Percentiles rank a stretch among this genome's conserved stretches.
phyloP scores from a whole-genome alignment of 1,140 invertebrate genomes.

The Pomacea maculata region DNA sequence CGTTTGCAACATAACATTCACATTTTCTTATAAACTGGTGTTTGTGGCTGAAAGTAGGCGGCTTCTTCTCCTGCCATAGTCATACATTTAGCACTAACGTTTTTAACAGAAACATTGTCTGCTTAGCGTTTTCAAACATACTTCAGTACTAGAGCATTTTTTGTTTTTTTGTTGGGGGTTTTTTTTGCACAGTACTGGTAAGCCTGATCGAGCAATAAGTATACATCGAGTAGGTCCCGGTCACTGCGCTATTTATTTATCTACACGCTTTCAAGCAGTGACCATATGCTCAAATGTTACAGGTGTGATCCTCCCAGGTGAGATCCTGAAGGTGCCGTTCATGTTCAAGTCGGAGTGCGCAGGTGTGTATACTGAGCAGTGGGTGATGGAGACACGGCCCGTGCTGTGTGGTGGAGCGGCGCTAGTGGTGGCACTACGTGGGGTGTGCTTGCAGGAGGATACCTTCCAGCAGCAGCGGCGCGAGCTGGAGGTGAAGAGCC shows the following conservation, averaged over 20 bases:
- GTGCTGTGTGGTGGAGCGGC: constrained; percentile 59
- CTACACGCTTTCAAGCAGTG: not conserved
- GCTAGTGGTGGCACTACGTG: constrained; percentile 60
- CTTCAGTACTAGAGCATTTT: not conserved
- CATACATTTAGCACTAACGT: no score
- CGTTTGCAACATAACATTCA: no score
- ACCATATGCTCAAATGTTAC: not conserved
- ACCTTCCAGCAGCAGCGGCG: constrained; percentile 53
- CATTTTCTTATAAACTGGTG: no score
- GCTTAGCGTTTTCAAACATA: no score
- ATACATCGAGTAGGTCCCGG: not conserved
- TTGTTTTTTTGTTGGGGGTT: not conserved
- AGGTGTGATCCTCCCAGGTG: constrained; percentile 65
- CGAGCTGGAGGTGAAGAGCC: constrained; percentile 55
- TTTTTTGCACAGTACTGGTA: not conserved
- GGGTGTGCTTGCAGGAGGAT: constrained; percentile 62
- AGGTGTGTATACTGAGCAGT: constrained; percentile 64
- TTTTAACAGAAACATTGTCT: no score
- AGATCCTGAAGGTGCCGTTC: constrained; percentile 62
- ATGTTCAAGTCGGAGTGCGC: constrained; percentile 65
- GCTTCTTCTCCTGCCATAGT: no score
- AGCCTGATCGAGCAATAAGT: not conserved
- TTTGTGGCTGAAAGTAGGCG: no score
- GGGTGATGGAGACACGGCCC: constrained; percentile 64
- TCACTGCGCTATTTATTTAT: not conserved